phyloP scores from a whole-genome alignment of 2,797 vertebrate genomes.

The Enteromius viviparus region DNA sequence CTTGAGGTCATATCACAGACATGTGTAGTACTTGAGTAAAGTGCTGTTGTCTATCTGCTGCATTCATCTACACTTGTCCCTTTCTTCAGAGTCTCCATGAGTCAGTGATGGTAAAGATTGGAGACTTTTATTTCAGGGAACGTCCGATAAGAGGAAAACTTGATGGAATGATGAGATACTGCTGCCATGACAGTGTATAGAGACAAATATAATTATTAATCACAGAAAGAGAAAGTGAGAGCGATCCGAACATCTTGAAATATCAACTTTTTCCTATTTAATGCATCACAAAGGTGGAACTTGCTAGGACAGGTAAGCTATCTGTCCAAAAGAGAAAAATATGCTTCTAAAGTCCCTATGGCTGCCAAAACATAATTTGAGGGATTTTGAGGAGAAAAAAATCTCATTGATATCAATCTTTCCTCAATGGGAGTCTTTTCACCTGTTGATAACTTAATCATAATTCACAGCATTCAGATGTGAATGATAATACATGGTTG shows the following conservation, averaged over 20 bases:
- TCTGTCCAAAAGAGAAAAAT: slow-evolving; percentile 54
- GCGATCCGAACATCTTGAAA: slow-evolving; percentile 31
- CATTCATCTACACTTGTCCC: slow-evolving; percentile 5
- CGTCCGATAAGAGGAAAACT: slow-evolving; percentile 11
- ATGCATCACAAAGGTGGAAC: slow-evolving; percentile 42
- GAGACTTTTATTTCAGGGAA: not conserved
- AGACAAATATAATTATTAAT: not conserved
- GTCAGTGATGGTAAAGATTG: not conserved
- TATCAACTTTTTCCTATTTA: slow-evolving; percentile 36
- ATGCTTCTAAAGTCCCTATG: slow-evolving; percentile 61
- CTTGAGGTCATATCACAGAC: slow-evolving; percentile 30
- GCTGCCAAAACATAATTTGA: slow-evolving; percentile 64
- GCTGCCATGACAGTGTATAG: not conserved
- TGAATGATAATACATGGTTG: not conserved
- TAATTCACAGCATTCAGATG: slow-evolving; percentile 1
- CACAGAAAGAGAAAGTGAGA: slow-evolving; percentile 32
- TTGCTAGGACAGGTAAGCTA: slow-evolving; percentile 56
- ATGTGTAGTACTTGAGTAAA: not conserved
- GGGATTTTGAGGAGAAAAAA: slow-evolving; percentile 45
- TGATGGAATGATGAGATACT: not conserved
- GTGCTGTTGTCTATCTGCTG: not conserved
- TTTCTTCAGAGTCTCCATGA: slow-evolving; percentile 3
- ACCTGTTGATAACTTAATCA: not conserved
- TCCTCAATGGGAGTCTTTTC: not conserved
- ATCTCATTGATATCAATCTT: slow-evolving; percentile 32